These are phyloP conservation scores for Tachyglossus aculeatus DNA, from an alignment of 2,797 vertebrate species.

Conservation along the genomic window DNA sequence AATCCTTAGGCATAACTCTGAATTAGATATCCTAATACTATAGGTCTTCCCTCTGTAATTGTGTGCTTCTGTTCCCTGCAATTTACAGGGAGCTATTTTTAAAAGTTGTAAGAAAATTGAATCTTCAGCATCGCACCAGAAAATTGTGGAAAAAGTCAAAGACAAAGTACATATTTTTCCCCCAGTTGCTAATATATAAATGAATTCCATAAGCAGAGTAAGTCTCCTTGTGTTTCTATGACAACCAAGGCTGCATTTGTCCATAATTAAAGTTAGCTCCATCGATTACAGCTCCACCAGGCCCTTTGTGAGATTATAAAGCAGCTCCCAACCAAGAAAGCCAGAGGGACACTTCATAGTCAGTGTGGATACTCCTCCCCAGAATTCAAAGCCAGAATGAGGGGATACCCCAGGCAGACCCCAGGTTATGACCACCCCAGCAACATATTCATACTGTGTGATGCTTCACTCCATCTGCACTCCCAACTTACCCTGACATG, in stretches of 20 bases:
- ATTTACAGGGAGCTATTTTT: accelerated
- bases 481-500: too few relatives aligned
- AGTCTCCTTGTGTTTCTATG: conserved; percentile 62
- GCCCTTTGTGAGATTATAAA: conserved; percentile 38
- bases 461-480: too few relatives aligned
- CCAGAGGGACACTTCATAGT: too few relatives aligned
- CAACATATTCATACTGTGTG: too few relatives aligned
- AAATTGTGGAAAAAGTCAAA: neutral
- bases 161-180: neutral
- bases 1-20: too few relatives aligned
- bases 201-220: neutral
- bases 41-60: neutral
- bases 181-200: neutral
- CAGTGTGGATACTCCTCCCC: too few relatives aligned
- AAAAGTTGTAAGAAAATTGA: accelerated
- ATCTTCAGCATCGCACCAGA: neutral
- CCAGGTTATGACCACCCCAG: too few relatives aligned
- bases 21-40: too few relatives aligned
- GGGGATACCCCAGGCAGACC: too few relatives aligned
- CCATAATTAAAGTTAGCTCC: conserved; percentile 68
- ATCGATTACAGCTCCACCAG: conserved; percentile 46
- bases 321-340: too few relatives aligned
- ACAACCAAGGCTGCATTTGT: conserved; percentile 62
- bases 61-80: neutral
- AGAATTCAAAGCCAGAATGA: too few relatives aligned